Evolutionary conservation across 1,140 invertebrate species (phyloP).

Genomic region (roundworm (Caenorhabditis elegans)): DNA sequence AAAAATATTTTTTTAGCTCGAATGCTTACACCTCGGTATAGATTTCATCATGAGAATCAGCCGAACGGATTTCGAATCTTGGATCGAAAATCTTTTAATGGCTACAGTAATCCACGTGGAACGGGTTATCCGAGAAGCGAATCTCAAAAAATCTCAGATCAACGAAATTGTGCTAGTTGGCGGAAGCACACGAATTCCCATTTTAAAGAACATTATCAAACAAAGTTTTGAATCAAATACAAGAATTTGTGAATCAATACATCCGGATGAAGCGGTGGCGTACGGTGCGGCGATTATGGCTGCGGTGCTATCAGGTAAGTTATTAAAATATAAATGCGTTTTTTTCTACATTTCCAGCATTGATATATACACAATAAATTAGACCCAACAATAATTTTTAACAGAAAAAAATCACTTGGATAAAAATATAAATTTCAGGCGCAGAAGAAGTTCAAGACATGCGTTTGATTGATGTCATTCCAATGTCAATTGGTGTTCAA

Average conservation of each 20-base stretch:
- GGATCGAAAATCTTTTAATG: slow-evolving; percentile 76
- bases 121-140: slow-evolving; percentile 36
- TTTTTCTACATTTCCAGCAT: no score
- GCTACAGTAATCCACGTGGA: slow-evolving; percentile 27
- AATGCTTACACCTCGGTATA: slow-evolving; percentile 72
- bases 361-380: no score
- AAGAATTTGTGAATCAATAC: slow-evolving; percentile 73
- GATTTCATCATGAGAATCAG: slow-evolving; percentile 93
- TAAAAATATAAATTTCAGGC: not conserved
- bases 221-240: slow-evolving; percentile 76
- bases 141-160: slow-evolving; percentile 70
- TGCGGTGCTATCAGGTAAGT: not conserved
- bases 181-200: slow-evolving; percentile 77
- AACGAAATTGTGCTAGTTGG: slow-evolving; percentile 80
- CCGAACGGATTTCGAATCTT: slow-evolving; percentile 73
- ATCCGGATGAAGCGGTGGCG: slow-evolving; percentile 86
- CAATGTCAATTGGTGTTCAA: slow-evolving; percentile 2
- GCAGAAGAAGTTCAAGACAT: slow-evolving; percentile 8
- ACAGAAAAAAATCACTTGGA: no score
- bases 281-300: slow-evolving; percentile 73
- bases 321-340: no score
- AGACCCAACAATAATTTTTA: no score
- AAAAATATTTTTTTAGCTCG: slow-evolving; percentile 74
- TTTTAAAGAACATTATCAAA: slow-evolving; percentile 77
- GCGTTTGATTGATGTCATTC: not conserved